Conservation (phyloP, 2,888 invertebrate genomes). For the Amitus sp. region DNA sequence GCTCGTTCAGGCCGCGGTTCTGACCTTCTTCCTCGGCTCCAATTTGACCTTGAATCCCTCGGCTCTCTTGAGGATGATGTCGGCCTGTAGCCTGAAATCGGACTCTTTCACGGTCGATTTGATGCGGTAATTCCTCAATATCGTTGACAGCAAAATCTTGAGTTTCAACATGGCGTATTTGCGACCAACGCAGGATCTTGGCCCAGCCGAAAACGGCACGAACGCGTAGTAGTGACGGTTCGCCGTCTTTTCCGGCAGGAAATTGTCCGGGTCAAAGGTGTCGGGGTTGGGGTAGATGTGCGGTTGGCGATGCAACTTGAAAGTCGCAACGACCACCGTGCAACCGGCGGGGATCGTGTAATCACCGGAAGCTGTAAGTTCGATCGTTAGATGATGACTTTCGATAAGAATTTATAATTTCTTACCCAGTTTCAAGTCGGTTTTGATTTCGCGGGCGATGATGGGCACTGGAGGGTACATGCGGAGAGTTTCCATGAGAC, state of each 20-base stretch:
- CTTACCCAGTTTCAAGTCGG: constrained; percentile 76
- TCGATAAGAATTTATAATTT: constrained; percentile 1
- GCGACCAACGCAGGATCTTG: constrained; percentile 82
- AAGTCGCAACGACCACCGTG: constrained; percentile 75
- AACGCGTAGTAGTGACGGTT: constrained; percentile 83
- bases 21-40: constrained; percentile 54
- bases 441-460: constrained; percentile 77
- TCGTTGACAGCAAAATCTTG: constrained; percentile 78
- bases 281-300: constrained; percentile 77
- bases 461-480: constrained; percentile 84
- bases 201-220: constrained; percentile 84
- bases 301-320: constrained; percentile 75
- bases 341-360: constrained; percentile 76
- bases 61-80: constrained; percentile 78
- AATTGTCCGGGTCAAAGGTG: constrained; percentile 82
- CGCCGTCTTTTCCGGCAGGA: constrained; percentile 79
- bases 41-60: constrained; percentile 73
- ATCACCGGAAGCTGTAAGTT: constrained; percentile 70
- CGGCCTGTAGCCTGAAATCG: constrained; percentile 76
- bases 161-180: constrained; percentile 84
- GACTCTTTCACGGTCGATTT: constrained; percentile 73
- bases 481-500: constrained; percentile 80
- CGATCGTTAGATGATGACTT: too few relatives aligned
- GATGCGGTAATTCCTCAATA: constrained; percentile 75
- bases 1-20: constrained; percentile 32